These are phyloP conservation scores for Lordiphosa mommai DNA, from an alignment of 1,140 invertebrate species.

Conservation along the genomic window DNA sequence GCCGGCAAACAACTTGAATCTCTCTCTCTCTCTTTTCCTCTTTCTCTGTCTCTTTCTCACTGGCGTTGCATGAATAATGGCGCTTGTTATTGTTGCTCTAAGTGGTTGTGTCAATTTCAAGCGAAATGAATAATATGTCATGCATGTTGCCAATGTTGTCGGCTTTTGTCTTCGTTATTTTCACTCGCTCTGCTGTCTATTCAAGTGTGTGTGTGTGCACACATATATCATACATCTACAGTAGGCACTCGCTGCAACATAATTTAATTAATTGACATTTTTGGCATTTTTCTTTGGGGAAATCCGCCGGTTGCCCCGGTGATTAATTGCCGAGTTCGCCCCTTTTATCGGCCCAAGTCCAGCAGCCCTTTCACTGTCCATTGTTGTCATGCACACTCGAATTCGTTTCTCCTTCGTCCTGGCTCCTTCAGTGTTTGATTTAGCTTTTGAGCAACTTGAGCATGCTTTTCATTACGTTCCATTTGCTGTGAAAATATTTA, in stretches of 20 bases:
- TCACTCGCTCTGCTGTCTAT: conserved; percentile 14
- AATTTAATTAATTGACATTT: conserved; percentile 61
- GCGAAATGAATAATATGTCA: conserved; percentile 65
- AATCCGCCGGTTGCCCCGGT: conserved; percentile 11
- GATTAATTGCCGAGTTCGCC: conserved; percentile 42
- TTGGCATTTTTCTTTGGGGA: conserved; percentile 36
- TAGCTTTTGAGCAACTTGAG: conserved; percentile 48
- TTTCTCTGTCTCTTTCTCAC: neutral
- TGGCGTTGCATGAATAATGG: conserved; percentile 51
- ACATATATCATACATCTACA: conserved; percentile 22
- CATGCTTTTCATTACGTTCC: conserved; percentile 61
- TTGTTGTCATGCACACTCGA: neutral
- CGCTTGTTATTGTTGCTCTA: conserved; percentile 59
- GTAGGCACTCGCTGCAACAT: conserved; percentile 21
- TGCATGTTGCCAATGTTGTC: conserved; percentile 41
- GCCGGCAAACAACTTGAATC: conserved; percentile 43
- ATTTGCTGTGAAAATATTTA: conserved; percentile 62
- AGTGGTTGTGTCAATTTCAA: conserved; percentile 65
- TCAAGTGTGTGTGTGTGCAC: conserved; percentile 1
- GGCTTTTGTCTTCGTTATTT: conserved; percentile 53
- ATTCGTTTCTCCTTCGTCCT: neutral
- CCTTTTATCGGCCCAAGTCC: conserved; percentile 30
- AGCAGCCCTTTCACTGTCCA: neutral
- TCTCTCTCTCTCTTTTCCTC: conserved; percentile 8
- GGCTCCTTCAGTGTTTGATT: conserved; percentile 30